Base-by-base conservation (phyloP, 2,888 invertebrate species). In the Pyrocoelia pectoralis region DNA sequence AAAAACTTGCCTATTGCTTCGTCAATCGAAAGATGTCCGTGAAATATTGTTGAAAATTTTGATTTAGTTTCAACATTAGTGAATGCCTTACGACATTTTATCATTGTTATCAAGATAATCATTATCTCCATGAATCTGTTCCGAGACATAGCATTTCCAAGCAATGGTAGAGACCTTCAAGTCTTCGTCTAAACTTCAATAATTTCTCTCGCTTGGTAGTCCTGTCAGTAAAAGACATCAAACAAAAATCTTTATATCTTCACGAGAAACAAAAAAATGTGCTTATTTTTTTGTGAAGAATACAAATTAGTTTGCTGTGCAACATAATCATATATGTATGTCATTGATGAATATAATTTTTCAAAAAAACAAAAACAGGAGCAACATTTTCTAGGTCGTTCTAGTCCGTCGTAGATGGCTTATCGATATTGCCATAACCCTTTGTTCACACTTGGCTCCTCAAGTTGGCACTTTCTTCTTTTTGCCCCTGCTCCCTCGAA, bases 1-100 rank as follows among this genome's bases (percentile, higher is more conserved):
- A 40, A 72, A 49, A 70, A 70, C 66, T 68, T 57, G 61, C 70
- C 61, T 65, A 71, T 70, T 2, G 67, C 63, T 59, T 70, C 70
- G 61, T 71, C 68, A 14, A 71, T 51, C 15, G 68, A 72, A 17
- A 70, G 54, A 56, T 61, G 40, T 13, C 67, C 64, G 28, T 71
- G 68, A 57, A 71, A 56, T 10, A 68, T 48, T 71, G 68, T 14
- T 40, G 19, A 41, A 64, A 68, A 15, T 69, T 67, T 14, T 56
- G 19, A 41, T 64, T 68, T 1, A 72, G 61, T 15, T 57, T 46
- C n/a, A 38, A 15, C 18, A 40, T 54, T 1, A 63, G 46, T 49
- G 57, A 53, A 18, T 58, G 49, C 17, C 58, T 58, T 63, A n/a
- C 13, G 24, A 53, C 57, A 58, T 58, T 46, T 59, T 52, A 54